These are phyloP conservation scores for Quadriops clusia DNA, from an alignment of 2,888 invertebrate genomes.

Conservation along the genomic window DNA sequence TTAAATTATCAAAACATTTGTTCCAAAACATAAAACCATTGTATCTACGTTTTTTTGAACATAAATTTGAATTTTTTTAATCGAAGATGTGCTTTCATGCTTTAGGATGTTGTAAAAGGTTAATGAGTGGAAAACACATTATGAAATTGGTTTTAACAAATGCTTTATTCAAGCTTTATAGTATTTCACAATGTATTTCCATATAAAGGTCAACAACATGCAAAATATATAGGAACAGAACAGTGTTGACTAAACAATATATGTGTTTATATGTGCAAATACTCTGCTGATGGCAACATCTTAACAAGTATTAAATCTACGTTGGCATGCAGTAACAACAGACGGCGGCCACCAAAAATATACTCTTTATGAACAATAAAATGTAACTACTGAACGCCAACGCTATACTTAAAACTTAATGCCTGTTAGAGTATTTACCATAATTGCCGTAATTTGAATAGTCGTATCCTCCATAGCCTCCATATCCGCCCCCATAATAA, in stretches of 20 bases:
- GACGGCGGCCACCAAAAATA: slow-evolving; percentile 17
- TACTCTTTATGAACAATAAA: slow-evolving; percentile 11
- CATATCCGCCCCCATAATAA: slow-evolving; percentile 64
- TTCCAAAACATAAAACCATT: slow-evolving; percentile 2
- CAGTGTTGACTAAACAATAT: slow-evolving; percentile 26
- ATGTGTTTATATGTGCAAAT: slow-evolving; percentile 19
- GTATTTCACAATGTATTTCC: slow-evolving; percentile 55
- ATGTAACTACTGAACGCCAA: slow-evolving; percentile 21
- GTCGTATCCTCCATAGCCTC: slow-evolving; percentile 69
- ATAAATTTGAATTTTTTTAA: too few species aligned
- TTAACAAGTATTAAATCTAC: slow-evolving; percentile 17
- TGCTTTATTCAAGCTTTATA: slow-evolving; percentile 51
- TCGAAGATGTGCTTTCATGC: too few species aligned
- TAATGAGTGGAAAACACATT: slow-evolving; percentile 53
- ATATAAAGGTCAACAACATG: slow-evolving; percentile 37
- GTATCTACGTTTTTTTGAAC: background rate
- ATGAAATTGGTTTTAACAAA: slow-evolving; percentile 51
- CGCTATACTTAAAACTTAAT: slow-evolving; percentile 15
- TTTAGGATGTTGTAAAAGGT: slow-evolving; percentile 10
- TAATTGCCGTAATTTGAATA: slow-evolving; percentile 73
- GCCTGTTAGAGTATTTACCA: slow-evolving; percentile 52
- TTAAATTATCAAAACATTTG: slow-evolving; percentile 8
- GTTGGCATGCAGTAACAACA: slow-evolving; percentile 23
- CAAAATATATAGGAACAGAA: slow-evolving; percentile 32
- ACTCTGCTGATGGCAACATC: slow-evolving; percentile 19